Evolutionary conservation across 1,140 invertebrate genomes (phyloP), one percentile per base, ranked within the genome.

Genomic region (Drosophila varians): DNA sequence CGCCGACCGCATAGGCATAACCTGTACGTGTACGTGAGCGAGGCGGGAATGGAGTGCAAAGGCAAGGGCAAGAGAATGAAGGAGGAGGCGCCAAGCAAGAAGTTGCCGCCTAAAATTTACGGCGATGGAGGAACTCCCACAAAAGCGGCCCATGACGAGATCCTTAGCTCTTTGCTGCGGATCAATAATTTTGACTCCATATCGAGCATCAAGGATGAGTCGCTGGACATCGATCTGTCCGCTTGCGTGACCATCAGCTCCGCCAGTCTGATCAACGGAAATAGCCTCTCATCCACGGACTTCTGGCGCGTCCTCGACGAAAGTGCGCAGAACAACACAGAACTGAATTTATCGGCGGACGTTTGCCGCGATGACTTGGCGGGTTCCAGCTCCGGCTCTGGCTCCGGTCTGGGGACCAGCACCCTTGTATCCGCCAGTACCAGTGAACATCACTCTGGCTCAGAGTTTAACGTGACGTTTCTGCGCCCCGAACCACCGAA

Each of bases 21-120:
- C 80, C 80, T 86, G 74, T 83, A 83, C 69, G 77, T 83, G 79
- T 86, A 87, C 73, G 78, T 69, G 74, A 77, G 77, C 16, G 74
- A 73, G 69, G 68, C 65, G 77, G 73, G 80, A 87, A 84, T 87
- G 82, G 82, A 86, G 74, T 80, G 82, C 69, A 83, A 77, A 82
- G 64, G 82, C 46, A 87, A 82, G 74, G 54, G 65, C 68, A 86
- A 84, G 60, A 84, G 70, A 80, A 89, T 89, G 86, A 89, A 89
- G 68, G 79, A 89, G 84, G 80, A 89, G 78, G 84, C 84, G 84
- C 79, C 84, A 89, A 89, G 79, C 82, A 89, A 90, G 70, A 89
- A 89, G 84, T 89, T 89, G 87, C 87, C 87, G 87, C 87, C 87
- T 89, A 89, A 89, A 89, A 82, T 88, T 25, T 78, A 75, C 70